phyloP scores from a whole-genome alignment of 2,888 invertebrate species.

The Drosophila fulvimacula region DNA sequence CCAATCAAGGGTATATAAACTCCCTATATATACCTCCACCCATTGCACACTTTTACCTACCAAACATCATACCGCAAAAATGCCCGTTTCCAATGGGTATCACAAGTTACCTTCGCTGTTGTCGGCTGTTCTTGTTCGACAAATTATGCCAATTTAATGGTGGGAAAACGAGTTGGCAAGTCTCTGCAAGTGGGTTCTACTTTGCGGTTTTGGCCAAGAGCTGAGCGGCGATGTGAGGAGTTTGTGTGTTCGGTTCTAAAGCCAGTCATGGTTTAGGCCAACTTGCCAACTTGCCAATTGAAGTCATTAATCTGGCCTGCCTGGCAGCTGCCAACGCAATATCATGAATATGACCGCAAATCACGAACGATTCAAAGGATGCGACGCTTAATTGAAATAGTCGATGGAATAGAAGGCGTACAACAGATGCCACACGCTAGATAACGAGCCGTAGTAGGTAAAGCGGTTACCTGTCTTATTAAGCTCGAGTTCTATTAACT shows the following conservation, averaged over 20 bases:
- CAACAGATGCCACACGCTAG: background rate
- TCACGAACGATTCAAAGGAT: conserved; percentile 33
- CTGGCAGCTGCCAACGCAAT: conserved; percentile 24
- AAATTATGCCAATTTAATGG: conserved; percentile 80
- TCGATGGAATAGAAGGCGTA: conserved; percentile 13
- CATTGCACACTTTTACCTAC: background rate
- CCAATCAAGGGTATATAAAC: too few relatives aligned
- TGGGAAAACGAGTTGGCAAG: conserved; percentile 76
- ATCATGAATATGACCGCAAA: conserved; percentile 21
- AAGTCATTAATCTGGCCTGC: conserved; percentile 49
- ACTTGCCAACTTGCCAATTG: conserved; percentile 49
- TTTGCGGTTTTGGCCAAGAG: conserved; percentile 13
- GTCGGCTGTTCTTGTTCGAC: conserved; percentile 70
- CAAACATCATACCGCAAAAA: background rate
- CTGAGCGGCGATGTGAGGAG: conserved; percentile 46
- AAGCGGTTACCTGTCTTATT: background rate
- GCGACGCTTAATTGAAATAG: conserved; percentile 38
- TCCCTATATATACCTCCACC: background rate
- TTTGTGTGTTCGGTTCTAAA: conserved; percentile 19
- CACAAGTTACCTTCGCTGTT: conserved; percentile 49
- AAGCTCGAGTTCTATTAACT: conserved; percentile 1
- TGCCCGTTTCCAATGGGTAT: conserved; percentile 4
- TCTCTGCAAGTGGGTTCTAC: conserved; percentile 51
- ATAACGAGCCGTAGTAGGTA: background rate
- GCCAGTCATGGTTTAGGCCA: background rate